phyloP scores from a whole-genome alignment of 2,113 vertebrate species.

The Malaclemys terrapin region DNA sequence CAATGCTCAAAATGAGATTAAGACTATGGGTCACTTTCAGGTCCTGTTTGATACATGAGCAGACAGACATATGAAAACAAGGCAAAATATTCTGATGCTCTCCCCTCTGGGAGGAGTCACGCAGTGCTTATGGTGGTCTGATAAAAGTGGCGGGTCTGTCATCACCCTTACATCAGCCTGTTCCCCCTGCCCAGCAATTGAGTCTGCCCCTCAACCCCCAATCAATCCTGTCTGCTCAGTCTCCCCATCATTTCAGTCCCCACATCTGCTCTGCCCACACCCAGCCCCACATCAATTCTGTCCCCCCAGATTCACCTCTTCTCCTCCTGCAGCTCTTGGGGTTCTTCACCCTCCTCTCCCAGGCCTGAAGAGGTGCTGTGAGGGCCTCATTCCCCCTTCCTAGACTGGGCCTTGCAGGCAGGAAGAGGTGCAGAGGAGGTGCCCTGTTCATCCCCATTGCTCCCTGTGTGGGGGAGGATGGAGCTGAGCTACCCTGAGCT shows the following conservation, averaged over 20 bases:
- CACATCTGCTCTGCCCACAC: neutral
- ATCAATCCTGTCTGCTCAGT: neutral
- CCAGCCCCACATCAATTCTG: neutral
- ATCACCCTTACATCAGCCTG: neutral
- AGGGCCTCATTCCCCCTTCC: neutral
- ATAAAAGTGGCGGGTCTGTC: neutral
- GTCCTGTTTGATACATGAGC: neutral
- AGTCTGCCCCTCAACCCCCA: neutral
- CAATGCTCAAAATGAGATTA: neutral
- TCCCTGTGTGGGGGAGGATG: neutral
- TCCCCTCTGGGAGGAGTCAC: neutral
- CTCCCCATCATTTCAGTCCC: neutral
- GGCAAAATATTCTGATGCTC: neutral
- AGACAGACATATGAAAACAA: neutral
- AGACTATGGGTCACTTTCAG: neutral
- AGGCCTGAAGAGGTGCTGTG: neutral
- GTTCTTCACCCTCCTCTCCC: neutral
- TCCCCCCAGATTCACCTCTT: neutral
- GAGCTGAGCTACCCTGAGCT: neutral
- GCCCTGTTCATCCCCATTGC: neutral
- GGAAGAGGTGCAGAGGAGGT: neutral
- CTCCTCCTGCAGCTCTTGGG: neutral
- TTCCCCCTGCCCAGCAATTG: neutral
- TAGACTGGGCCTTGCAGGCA: neutral
- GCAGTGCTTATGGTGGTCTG: neutral